Evolutionary conservation across 2,797 vertebrate species (phyloP), one percentile per base, ranked within the genome.

Genomic region (Hypotaenidia philippensis): DNA sequence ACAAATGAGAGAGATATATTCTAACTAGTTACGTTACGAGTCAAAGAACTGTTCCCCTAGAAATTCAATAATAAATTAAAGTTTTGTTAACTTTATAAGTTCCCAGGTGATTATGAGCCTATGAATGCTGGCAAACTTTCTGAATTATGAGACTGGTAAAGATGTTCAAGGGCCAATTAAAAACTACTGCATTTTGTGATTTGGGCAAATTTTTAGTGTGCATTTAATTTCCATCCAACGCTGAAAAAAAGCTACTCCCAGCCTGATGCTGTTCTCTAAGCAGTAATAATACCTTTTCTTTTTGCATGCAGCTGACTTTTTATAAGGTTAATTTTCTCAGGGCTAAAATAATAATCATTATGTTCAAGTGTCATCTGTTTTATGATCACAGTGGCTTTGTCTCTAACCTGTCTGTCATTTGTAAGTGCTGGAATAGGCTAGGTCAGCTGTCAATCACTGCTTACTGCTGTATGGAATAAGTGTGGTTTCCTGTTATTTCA

Each of bases 321-420:
- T 95, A 34, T 81, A 71, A 90, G 71, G 72, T 95, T 89, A 69
- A 93, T 91, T 92, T 95, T 94, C 78, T 71, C 71, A 74, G 68
- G 59, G n/a, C 68, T 92, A 70, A 93, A 92, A 81, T 72, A 89
- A 83, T 75, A 89, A 69, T 90, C 77, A 53, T 87, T 92, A 77
- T 83, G 49, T 76, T 94, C 2, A 26, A 85, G 56, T 40, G 19
- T 93, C 82, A 61, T 87, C 32, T 89, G 83, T 91, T 92, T 85
- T 53, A 22, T 85, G 40, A 81, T 86, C 41, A 63, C 52, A 59
- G 64, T 55, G 79, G 59, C 38, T 88, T 83, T 95, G 63, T 89
- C 63, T 96, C 34, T 87, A 83, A 87, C 49, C 57, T 92, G 56
- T 50, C 69, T 86, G 63, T 72, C 84, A 83, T 38, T 80, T 91